phyloP scores from a whole-genome alignment of 2,797 vertebrate genomes.

The Crax fasciolata region DNA sequence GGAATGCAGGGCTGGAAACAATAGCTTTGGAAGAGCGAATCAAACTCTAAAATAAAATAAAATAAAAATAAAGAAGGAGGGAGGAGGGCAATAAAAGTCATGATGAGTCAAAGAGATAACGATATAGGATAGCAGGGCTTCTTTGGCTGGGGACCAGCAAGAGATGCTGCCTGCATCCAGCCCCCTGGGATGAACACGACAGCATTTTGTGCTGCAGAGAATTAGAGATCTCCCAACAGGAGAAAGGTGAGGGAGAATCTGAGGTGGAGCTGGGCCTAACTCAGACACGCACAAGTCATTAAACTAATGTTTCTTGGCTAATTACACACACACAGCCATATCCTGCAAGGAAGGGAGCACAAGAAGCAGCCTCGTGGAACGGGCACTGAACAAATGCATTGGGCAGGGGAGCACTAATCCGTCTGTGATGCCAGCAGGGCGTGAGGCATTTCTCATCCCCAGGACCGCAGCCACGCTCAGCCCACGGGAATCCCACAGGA shows the following conservation, averaged over 20 bases:
- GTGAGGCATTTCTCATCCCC: slow-evolving; percentile 61
- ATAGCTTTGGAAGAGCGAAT: slow-evolving; percentile 51
- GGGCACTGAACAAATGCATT: slow-evolving; percentile 12
- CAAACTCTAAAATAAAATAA: not conserved
- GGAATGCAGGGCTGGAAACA: slow-evolving; percentile 64
- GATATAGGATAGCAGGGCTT: slow-evolving; percentile 47
- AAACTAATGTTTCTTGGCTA: slow-evolving; percentile 62
- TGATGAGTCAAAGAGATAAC: slow-evolving; percentile 47
- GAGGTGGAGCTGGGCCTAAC: not conserved
- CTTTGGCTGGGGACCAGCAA: slow-evolving; percentile 35
- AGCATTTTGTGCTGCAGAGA: slow-evolving; percentile 53
- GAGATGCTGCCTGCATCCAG: not conserved
- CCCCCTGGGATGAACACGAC: slow-evolving; percentile 6
- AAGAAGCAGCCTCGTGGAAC: slow-evolving; percentile 38
- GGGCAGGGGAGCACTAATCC: slow-evolving; percentile 38
- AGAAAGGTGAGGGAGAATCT: slow-evolving; percentile 30
- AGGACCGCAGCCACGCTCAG: slow-evolving; percentile 21
- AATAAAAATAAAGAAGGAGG: not conserved
- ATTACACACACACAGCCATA: slow-evolving; percentile 43
- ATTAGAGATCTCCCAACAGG: slow-evolving; percentile 3
- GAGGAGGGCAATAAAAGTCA: not conserved
- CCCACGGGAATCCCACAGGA: slow-evolving; percentile 55
- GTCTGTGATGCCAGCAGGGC: slow-evolving; percentile 28
- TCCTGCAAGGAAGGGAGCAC: slow-evolving; percentile 55
- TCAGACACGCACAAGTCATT: slow-evolving; percentile 57